phyloP scores from a whole-genome alignment of 2,888 invertebrate genomes.

The Andrena minutula region DNA sequence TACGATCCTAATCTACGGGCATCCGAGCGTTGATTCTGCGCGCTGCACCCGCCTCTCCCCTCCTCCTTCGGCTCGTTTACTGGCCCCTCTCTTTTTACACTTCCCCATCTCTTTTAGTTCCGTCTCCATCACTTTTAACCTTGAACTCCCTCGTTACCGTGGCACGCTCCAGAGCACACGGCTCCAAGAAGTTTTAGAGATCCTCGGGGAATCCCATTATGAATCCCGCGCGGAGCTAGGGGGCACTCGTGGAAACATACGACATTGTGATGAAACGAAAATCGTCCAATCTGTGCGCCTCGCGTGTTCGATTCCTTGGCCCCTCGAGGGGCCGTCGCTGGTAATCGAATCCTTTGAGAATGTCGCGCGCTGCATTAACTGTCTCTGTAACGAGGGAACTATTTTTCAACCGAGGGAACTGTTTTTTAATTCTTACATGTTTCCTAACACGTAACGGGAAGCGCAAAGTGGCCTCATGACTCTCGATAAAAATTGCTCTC shows the following conservation, averaged over 20 bases:
- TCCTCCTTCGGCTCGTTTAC: constrained; percentile 29
- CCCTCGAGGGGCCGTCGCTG: not conserved
- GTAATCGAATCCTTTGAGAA: constrained; percentile 35
- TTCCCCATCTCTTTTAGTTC: constrained; percentile 49
- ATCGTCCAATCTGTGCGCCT: constrained; percentile 44
- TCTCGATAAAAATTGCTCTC: not conserved
- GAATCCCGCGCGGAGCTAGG: constrained; percentile 62
- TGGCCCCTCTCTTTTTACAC: constrained; percentile 25
- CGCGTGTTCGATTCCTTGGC: constrained; percentile 29
- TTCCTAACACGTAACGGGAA: too few species aligned
- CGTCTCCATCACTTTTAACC: constrained; percentile 73
- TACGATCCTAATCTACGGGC: constrained; percentile 60
- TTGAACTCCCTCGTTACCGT: constrained; percentile 76
- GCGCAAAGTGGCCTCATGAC: not conserved
- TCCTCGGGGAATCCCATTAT: constrained; percentile 74
- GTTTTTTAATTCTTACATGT: too few species aligned
- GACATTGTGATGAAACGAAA: constrained; percentile 52
- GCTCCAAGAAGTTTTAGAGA: constrained; percentile 74
- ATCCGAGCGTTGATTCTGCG: constrained; percentile 30
- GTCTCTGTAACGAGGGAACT: too few species aligned
- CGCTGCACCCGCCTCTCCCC: constrained; percentile 3
- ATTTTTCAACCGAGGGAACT: too few species aligned
- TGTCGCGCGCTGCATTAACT: not conserved
- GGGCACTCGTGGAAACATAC: constrained; percentile 61
- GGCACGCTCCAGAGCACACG: constrained; percentile 72